These are phyloP conservation scores for Alethe diademata DNA, from an alignment of 2,113 vertebrate genomes.

Conservation along the genomic window DNA sequence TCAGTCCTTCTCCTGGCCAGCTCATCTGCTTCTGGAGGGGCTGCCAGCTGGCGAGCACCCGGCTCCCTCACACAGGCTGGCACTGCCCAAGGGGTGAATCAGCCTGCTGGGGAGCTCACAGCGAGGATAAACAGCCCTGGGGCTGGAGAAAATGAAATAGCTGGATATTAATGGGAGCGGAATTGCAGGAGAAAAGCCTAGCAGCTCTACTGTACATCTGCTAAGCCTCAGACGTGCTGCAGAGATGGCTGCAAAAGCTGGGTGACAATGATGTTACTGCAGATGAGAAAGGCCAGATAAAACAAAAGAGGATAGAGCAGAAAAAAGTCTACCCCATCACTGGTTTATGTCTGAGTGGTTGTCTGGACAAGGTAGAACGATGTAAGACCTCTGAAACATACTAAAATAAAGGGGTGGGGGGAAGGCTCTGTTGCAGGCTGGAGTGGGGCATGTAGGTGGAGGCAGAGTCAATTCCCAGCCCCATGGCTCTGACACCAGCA, in stretches of 20 bases:
- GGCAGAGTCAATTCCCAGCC: no score
- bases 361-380: not conserved
- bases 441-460: fast-evolving
- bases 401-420: fast-evolving
- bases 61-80: slow-evolving; percentile 25
- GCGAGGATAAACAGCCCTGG: slow-evolving; percentile 47
- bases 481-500: fast-evolving
- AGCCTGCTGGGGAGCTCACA: slow-evolving; percentile 1
- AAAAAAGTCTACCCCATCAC: not conserved
- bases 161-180: slow-evolving; percentile 25
- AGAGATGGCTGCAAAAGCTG: not conserved
- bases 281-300: not conserved
- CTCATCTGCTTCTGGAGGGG: slow-evolving; percentile 5
- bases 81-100: slow-evolving; percentile 40
- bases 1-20: slow-evolving; percentile 17
- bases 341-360: not conserved
- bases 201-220: not conserved
- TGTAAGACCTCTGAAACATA: not conserved
- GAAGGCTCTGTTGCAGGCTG: not conserved
- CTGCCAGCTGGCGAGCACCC: not conserved
- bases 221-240: not conserved
- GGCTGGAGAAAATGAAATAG: not conserved
- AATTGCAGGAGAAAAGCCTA: slow-evolving; percentile 23
- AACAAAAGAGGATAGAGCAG: not conserved
- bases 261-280: not conserved